Conservation (phyloP, 2,888 invertebrate genomes). For the Synergus umbraculus region DNA sequence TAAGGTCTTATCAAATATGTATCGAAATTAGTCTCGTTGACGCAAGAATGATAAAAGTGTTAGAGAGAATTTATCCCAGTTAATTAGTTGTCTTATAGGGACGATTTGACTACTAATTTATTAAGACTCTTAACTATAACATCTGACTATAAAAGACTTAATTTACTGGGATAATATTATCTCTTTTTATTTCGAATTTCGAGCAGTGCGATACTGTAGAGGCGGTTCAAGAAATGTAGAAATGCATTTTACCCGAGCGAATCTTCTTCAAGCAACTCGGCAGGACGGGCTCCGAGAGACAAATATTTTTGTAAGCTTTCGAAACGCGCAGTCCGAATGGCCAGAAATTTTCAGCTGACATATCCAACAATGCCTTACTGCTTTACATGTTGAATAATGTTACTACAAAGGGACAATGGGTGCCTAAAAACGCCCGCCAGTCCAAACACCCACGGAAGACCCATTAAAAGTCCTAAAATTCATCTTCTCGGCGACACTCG, state of each 20-base stretch:
- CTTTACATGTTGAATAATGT: conserved; percentile 71
- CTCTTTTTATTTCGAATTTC: not conserved
- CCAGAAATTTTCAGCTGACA: conserved; percentile 74
- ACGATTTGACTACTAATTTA: conserved; percentile 1
- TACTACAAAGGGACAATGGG: conserved; percentile 39
- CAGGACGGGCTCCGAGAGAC: conserved; percentile 52
- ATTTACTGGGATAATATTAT: not conserved
- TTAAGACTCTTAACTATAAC: not conserved
- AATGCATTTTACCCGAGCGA: conserved; percentile 13
- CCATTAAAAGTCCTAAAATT: conserved; percentile 35
- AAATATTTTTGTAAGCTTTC: conserved; percentile 75
- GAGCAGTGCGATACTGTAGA: not conserved
- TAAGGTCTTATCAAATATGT: not conserved
- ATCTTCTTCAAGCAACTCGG: conserved; percentile 29
- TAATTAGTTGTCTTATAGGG: not conserved
- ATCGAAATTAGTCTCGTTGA: not conserved
- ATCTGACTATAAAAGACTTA: not conserved
- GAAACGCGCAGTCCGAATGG: conserved; percentile 70
- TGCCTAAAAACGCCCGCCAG: conserved; percentile 26
- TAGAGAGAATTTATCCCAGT: not conserved
- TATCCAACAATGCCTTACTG: conserved; percentile 77
- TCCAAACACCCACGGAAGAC: conserved; percentile 29
- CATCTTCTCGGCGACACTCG: conserved; percentile 20
- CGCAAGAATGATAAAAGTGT: not conserved
- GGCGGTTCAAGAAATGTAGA: not conserved